Conservation (phyloP, 2,797 vertebrate species). For the Tadarida brasiliensis region DNA sequence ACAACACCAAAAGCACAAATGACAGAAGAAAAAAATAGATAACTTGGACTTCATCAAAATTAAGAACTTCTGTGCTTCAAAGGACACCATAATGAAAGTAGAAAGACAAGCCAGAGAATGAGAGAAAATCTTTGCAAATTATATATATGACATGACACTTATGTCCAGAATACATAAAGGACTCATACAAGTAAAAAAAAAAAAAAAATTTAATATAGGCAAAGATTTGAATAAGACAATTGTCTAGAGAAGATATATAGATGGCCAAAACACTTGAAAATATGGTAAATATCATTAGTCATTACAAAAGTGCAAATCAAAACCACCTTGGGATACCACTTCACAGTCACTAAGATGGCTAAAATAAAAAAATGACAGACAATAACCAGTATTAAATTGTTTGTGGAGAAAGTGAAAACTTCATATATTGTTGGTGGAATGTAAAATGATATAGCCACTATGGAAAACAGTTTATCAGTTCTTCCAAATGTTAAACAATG, state of each 20-base stretch:
- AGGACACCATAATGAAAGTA: background rate
- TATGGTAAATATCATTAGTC: background rate
- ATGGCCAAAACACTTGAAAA: background rate
- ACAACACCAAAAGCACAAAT: background rate
- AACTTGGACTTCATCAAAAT: background rate
- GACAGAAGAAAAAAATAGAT: background rate
- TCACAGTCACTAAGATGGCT: background rate
- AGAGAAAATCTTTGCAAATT: slow-evolving; percentile 21
- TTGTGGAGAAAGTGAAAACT: background rate
- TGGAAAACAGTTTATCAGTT: background rate
- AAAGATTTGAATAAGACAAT: background rate
- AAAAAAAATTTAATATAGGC: background rate
- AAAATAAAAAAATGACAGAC: background rate
- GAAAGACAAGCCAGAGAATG: background rate
- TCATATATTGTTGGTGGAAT: background rate
- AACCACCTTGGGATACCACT: background rate
- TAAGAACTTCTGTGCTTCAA: background rate
- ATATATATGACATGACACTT: background rate
- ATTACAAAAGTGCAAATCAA: slow-evolving; percentile 13
- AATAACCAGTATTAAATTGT: background rate
- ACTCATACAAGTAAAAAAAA: background rate
- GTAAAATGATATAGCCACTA: background rate
- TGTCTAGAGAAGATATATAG: background rate
- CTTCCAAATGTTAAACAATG: slow-evolving; percentile 23
- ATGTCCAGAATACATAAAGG: background rate